Evolutionary conservation across 2,113 vertebrate genomes (phyloP).

Genomic region (Cichladusa arquata): DNA sequence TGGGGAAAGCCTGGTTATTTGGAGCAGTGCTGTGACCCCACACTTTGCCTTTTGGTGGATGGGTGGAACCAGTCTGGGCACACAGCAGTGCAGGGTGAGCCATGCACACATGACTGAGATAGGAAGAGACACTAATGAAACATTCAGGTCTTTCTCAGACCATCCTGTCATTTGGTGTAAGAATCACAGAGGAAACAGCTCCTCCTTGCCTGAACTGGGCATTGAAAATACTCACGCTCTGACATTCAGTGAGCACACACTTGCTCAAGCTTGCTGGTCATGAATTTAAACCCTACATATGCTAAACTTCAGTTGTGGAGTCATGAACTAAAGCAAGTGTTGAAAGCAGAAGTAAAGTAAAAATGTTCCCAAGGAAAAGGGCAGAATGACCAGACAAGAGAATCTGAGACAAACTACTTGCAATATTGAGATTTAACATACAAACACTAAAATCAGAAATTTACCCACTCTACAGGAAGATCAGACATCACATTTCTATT

Average conservation of each 20-base stretch:
- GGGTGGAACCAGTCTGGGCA: background rate
- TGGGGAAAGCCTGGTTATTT: background rate
- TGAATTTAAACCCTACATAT: background rate
- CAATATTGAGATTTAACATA: background rate
- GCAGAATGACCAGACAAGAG: background rate
- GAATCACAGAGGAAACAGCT: constrained; percentile 13
- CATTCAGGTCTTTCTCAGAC: constrained; percentile 28
- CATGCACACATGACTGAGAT: background rate
- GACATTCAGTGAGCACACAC: background rate
- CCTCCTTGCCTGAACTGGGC: background rate
- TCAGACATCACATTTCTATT: background rate
- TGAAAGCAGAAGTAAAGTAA: background rate
- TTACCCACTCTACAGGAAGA: background rate
- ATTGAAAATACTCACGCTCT: background rate
- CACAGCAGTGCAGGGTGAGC: background rate
- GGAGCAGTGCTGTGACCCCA: background rate
- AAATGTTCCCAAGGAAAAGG: background rate
- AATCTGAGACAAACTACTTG: background rate
- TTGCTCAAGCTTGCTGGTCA: background rate
- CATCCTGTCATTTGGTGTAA: constrained; percentile 28
- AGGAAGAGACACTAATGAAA: background rate
- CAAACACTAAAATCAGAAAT: background rate
- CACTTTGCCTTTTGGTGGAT: background rate
- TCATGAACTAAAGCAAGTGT: background rate
- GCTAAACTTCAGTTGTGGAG: background rate